Evolutionary conservation across 2,113 vertebrate genomes (phyloP).

Genomic region (Hymenochirus boettgeri): DNA sequence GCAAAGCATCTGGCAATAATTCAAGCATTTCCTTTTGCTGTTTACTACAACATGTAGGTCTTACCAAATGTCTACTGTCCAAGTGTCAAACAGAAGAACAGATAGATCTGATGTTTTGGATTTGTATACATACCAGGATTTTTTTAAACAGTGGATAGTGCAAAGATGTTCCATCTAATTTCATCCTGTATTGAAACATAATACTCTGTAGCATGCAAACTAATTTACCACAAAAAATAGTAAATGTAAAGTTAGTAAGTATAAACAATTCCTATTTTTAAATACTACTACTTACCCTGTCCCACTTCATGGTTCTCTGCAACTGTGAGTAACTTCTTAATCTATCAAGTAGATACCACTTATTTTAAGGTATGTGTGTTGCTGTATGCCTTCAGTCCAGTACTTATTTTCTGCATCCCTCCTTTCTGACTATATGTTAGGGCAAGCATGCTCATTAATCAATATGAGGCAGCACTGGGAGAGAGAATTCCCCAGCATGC

Average conservation of each 20-base stretch:
- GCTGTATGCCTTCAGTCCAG: too few species aligned
- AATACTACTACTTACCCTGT: too few species aligned
- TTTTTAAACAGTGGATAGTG: conserved; percentile 16
- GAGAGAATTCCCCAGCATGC: too few species aligned
- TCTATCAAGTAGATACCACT: too few species aligned
- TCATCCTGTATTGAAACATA: background rate
- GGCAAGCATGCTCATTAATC: too few species aligned
- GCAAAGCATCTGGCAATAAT: conserved; percentile 35
- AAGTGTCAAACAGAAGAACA: conserved; percentile 38
- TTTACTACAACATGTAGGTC: conserved; percentile 43
- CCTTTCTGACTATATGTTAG: too few species aligned
- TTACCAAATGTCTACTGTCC: conserved; percentile 38
- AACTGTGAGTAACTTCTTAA: too few species aligned
- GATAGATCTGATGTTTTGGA: conserved; percentile 22
- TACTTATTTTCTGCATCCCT: too few species aligned
- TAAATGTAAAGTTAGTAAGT: background rate
- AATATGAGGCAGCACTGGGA: too few species aligned
- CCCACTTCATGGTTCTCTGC: too few species aligned
- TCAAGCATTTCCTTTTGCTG: conserved; percentile 41
- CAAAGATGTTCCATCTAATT: conserved; percentile 7
- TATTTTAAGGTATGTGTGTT: too few species aligned
- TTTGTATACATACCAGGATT: conserved; percentile 35
- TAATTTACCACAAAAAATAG: background rate
- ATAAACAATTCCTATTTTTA: too few species aligned
- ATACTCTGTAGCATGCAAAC: background rate